phyloP scores from a whole-genome alignment of 1,140 invertebrate genomes.

The Ladona fulva region DNA sequence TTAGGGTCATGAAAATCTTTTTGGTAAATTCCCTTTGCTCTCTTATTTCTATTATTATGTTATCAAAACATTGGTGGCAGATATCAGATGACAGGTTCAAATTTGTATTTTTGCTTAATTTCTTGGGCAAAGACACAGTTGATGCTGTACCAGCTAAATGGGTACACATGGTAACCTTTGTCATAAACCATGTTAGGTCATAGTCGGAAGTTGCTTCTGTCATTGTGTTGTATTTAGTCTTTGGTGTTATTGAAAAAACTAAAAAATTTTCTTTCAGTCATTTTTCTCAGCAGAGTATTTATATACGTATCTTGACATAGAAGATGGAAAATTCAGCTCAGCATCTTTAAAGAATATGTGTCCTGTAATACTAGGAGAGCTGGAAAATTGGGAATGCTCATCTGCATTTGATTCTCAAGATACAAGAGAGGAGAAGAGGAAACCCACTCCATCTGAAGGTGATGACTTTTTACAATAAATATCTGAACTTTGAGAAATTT shows the following conservation, averaged over 20 bases:
- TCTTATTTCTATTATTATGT: too few relatives aligned
- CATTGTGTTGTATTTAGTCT: neutral
- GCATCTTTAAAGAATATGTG: constrained; percentile 16
- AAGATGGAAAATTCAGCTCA: constrained; percentile 12
- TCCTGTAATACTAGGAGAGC: constrained; percentile 16
- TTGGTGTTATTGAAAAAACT: neutral
- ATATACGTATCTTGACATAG: constrained; percentile 12
- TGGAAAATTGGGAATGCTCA: constrained; percentile 14
- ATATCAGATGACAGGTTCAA: neutral
- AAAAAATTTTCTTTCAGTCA: constrained; percentile 8
- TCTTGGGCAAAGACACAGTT: neutral
- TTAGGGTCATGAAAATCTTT: too few relatives aligned
- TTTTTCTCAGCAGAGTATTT: constrained; percentile 16
- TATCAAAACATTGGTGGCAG: too few relatives aligned
- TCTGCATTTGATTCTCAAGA: neutral
- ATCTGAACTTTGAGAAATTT: neutral
- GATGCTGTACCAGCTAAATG: too few relatives aligned
- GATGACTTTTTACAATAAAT: neutral
- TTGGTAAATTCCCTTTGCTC: too few relatives aligned
- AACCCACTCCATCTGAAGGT: constrained; percentile 19
- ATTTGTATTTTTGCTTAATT: neutral
- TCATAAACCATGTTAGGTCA: too few relatives aligned
- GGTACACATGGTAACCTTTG: too few relatives aligned
- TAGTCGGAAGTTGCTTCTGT: neutral
- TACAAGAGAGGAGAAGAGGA: neutral